A percentile compares a stretch with the other conserved stretches of the same genome.
Conservation (phyloP, 2,797 vertebrate species). For the Poliocrania exsul region DNA sequence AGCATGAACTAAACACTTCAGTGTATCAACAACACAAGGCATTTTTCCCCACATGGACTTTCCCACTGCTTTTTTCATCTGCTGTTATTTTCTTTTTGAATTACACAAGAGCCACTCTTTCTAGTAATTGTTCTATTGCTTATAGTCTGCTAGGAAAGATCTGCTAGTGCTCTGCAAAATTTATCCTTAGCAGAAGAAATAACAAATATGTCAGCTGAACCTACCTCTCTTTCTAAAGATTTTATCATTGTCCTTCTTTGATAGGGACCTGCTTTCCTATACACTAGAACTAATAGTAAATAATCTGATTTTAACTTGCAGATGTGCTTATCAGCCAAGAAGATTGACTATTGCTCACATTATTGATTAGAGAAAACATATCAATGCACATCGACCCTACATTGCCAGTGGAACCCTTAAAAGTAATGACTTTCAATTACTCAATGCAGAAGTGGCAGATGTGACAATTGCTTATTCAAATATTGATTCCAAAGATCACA, state of each 20-base stretch:
- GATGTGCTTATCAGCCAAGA: neutral
- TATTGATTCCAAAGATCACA: constrained; percentile 37
- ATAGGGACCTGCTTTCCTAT: neutral
- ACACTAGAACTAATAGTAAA: neutral
- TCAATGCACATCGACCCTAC: neutral
- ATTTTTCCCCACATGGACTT: neutral
- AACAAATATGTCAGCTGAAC: neutral
- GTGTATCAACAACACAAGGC: neutral
- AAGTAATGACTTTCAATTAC: constrained; percentile 46
- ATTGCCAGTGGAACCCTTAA: neutral
- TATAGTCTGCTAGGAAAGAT: neutral
- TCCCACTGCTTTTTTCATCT: constrained; percentile 31
- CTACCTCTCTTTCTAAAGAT: neutral
- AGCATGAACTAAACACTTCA: neutral
- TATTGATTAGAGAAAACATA: constrained; percentile 27
- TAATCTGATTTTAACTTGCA: neutral
- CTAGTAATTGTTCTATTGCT: constrained; percentile 22
- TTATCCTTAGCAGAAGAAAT: neutral
- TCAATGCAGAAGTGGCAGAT: constrained; percentile 36
- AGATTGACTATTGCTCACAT: neutral
- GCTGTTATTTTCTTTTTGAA: constrained; percentile 21
- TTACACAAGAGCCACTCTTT: constrained; percentile 19
- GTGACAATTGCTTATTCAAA: constrained; percentile 52
- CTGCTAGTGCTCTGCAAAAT: neutral
- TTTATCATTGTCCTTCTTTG: neutral